Conservation (phyloP, 2,797 vertebrate species). For the Agapornis canus region DNA sequence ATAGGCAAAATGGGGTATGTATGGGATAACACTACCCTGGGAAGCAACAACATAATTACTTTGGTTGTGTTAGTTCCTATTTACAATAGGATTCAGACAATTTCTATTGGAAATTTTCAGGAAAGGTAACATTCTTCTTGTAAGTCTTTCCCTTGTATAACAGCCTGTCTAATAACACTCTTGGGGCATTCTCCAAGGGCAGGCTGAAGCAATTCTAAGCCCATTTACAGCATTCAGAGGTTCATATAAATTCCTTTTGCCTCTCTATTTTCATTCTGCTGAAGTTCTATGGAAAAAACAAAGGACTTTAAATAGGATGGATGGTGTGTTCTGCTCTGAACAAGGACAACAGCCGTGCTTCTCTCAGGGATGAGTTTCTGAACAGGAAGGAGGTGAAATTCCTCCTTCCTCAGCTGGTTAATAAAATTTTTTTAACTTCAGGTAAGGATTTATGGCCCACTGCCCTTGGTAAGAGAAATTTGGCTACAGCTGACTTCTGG, state of each 20-base stretch:
- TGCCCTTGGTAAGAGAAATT: not conserved
- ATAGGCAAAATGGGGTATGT: not conserved
- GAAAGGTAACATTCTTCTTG: not conserved
- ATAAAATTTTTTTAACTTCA: not conserved
- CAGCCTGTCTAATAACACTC: not conserved
- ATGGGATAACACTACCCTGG: not conserved
- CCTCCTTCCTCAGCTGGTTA: not conserved
- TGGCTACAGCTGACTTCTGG: not conserved
- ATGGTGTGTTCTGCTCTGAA: not conserved
- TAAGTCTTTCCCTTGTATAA: not conserved
- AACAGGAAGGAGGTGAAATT: not conserved
- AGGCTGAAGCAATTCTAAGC: not conserved
- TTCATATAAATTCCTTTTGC: not conserved
- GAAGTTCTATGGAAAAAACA: not conserved
- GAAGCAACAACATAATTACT: not conserved
- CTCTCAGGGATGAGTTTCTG: not conserved
- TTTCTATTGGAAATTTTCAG: not conserved
- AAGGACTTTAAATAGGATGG: not conserved
- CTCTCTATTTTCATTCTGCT: not conserved
- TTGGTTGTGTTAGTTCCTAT: not conserved
- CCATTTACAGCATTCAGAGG: not conserved
- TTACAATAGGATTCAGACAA: not conserved
- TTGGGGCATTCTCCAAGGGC: not conserved
- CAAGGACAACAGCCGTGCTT: not conserved
- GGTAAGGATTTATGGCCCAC: not conserved